Evolutionary conservation across 1,140 invertebrate species (phyloP), one percentile per base, ranked within the genome.

Genomic region (Drosophila carrolli): DNA sequence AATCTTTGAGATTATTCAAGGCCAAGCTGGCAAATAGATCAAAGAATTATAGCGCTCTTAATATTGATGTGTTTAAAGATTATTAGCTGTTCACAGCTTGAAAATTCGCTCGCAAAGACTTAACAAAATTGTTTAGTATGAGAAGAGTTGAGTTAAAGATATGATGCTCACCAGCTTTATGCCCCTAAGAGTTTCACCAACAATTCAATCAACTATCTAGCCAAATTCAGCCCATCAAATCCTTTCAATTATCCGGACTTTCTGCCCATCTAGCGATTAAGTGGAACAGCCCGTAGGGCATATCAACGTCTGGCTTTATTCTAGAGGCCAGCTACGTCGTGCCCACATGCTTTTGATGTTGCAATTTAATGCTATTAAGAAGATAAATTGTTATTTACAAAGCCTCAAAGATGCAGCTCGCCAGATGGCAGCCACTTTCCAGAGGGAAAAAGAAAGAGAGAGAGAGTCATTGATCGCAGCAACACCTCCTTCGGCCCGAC

Each of bases 361-460:
- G 68, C 68, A 71, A 72, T 72, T 72, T 72, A 72, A 72, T 72
- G 57, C 66, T 70, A 54, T 77, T 53, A 60, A 60, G 51, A 57
- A 66, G 57, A 84, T 84, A 80, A 58, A 83, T 84, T 65, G 65
- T 59, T 84, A 51, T 79, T 75, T 79, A 54, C 75, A 83, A 47
- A 47, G 44, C 44, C 16, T 16, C 44, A 47, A 66, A 68, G 57
- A 48, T 59, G 57, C 53, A 46, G 46, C 57, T 53, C 41, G 60
- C 13, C 72, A 74, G 47, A 62, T 74, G 68, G 68, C 68, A 60
- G 56, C 38, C 44, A 53, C 73, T 75, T 50, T 63, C 14, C 53
- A 37, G 27, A 46, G 7, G 27, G 13, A 56, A 29, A 16, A 23
- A 23, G 23, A 23, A 23, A 13, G 32, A n/a, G 9, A 32, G 35